Percentiles rank a stretch among this genome's conserved stretches.
These are phyloP conservation scores for Nezara viridula DNA, from an alignment of 2,888 invertebrate species.

Conservation along the genomic window DNA sequence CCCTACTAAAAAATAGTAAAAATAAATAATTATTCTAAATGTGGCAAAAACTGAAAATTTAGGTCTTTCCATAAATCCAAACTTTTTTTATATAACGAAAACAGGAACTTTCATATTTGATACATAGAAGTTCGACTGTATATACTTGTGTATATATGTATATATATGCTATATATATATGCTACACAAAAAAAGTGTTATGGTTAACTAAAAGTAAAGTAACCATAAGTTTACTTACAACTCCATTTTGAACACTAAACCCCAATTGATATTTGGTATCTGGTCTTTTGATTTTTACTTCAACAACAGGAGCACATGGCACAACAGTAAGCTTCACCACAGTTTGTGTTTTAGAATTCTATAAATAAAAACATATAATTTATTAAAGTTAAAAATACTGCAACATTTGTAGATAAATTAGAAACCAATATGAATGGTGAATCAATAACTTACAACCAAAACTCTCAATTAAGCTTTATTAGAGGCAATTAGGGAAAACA, in stretches of 20 bases:
- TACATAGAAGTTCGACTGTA: too few species aligned
- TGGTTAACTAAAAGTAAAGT: not conserved
- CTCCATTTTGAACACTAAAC: slow-evolving; percentile 99
- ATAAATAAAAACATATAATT: slow-evolving; percentile 65
- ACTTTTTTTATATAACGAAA: too few species aligned
- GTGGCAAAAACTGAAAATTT: too few species aligned
- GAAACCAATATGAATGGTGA: not conserved
- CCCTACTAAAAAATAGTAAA: too few species aligned
- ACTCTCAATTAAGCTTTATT: too few species aligned
- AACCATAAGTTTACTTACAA: slow-evolving; percentile 75
- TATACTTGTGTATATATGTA: too few species aligned
- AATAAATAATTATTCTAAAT: too few species aligned
- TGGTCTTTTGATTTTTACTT: slow-evolving; percentile 98
- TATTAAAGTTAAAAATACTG: not conserved
- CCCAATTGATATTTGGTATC: slow-evolving; percentile 99
- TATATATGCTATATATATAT: too few species aligned
- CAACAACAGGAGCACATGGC: slow-evolving; percentile 99
- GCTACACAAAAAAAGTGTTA: not conserved
- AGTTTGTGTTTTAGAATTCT: slow-evolving; percentile 94
- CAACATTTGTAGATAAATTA: not conserved
- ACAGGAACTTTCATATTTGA: too few species aligned
- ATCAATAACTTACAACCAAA: too few species aligned
- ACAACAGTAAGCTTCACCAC: slow-evolving; percentile 99
- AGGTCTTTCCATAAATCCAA: too few species aligned
- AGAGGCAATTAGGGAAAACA: too few species aligned